Evolutionary conservation across 2,113 vertebrate species (phyloP), one percentile per base, ranked within the genome.

Genomic region (Trichechus manatus): DNA sequence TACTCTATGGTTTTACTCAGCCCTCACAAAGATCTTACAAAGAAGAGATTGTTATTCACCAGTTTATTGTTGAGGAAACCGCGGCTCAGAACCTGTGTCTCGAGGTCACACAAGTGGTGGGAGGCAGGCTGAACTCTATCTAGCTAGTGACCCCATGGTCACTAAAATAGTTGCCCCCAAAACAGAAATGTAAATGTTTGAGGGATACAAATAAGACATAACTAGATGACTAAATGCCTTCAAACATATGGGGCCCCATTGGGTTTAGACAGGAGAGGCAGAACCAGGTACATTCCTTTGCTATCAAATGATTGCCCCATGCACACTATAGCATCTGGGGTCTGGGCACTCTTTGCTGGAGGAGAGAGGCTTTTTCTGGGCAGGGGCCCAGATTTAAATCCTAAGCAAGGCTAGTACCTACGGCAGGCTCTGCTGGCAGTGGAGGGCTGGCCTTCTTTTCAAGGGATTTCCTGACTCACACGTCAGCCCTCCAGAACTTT

Each of bases 301-400:
- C 70, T 44, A 31, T 80, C 27, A 15, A 31, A 47, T 8, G 17
- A 80, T 22, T 4, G 33, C 42, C 44, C 59, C 3, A 2, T 6
- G 36, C 17, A 44, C 59, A 39, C 82, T 11, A 0, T 13, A 50
- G 96, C 44, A 22, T 47, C 59, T 33, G 33, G 39, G 83, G 50
- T 64, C 75, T 44, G 29, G 59, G 14, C 1, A 6, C 68, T 50
- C 39, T 84, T 85, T 74, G 44, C 64, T 44, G 9, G 56, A 68
- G 81, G 63, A 75, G 66, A 63, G 42, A 44, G 39, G 3, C 68
- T 81, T 83, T 79, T 31, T 64, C 91, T n/a, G 79, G 79, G 66
- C 36, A 63, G 79, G 68, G 50, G 72, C 75, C 83, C 82, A 91
- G 77, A 79, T 36, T 92, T 77, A 92, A 93, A 97, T 91, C 75